These are phyloP conservation scores for Prosopocoilus inquinatus DNA, from an alignment of 2,888 invertebrate species.

Conservation along the genomic window DNA sequence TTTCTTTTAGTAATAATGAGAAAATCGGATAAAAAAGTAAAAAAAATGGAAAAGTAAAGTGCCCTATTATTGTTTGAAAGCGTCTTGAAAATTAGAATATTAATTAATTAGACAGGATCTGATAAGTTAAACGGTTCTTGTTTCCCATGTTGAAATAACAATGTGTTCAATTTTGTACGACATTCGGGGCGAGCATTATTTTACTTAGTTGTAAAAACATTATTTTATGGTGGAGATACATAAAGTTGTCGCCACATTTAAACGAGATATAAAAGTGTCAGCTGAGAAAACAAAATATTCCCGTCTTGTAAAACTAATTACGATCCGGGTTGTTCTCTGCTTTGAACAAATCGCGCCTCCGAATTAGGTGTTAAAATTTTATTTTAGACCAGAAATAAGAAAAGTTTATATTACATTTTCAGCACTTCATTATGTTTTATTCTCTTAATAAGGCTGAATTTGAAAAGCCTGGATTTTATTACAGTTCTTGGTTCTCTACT, in stretches of 20 bases:
- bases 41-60: too few relatives aligned
- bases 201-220: too few relatives aligned
- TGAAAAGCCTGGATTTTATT: constrained; percentile 25
- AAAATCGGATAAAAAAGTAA: too few relatives aligned
- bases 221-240: constrained; percentile 3
- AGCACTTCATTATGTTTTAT: constrained; percentile 46
- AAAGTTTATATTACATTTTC: constrained; percentile 47
- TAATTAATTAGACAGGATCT: too few relatives aligned
- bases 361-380: constrained; percentile 46
- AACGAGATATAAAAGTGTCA: constrained; percentile 30
- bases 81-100: too few relatives aligned
- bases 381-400: constrained; percentile 45
- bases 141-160: too few relatives aligned
- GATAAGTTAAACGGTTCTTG: too few relatives aligned
- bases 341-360: constrained; percentile 38
- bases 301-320: constrained; percentile 37
- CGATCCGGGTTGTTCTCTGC: constrained; percentile 28
- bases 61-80: too few relatives aligned
- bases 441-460: constrained; percentile 24
- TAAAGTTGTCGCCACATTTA: constrained; percentile 30
- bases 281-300: constrained; percentile 35
- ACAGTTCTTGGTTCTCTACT: constrained; percentile 11
- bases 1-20: too few relatives aligned
- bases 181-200: too few relatives aligned
- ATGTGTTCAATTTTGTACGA: too few relatives aligned